Evolutionary conservation across 2,888 invertebrate genomes (phyloP).

Genomic region (Macroteleia sp.): DNA sequence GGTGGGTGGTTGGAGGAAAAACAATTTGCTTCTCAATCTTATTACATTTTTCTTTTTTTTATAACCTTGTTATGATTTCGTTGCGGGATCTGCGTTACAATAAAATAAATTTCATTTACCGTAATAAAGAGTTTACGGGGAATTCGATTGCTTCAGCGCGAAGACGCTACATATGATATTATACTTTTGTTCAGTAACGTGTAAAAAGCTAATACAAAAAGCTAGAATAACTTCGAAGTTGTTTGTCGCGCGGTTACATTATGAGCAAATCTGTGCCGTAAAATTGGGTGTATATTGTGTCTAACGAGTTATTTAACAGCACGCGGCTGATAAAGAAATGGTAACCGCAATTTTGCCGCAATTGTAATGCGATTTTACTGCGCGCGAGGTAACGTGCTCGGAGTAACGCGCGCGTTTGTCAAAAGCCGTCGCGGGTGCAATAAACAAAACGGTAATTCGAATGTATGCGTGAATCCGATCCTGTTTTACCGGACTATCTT

Average conservation of each 20-base stretch:
- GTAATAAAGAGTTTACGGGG: too few relatives aligned
- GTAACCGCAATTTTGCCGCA: conserved; percentile 7
- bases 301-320: conserved; percentile 4
- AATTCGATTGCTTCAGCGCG: too few relatives aligned
- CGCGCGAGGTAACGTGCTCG: too few relatives aligned
- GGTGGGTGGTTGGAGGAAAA: too few relatives aligned
- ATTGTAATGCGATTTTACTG: conserved; percentile 9
- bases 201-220: too few relatives aligned
- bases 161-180: too few relatives aligned
- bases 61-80: too few relatives aligned
- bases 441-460: conserved; percentile 38
- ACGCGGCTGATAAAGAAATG: conserved; percentile 1
- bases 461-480: conserved; percentile 44
- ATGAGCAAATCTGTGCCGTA: conserved; percentile 6
- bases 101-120: too few relatives aligned
- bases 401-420: conserved; percentile 31
- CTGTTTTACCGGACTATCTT: conserved; percentile 64
- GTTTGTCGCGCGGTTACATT: conserved; percentile 12
- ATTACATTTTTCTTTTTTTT: too few relatives aligned
- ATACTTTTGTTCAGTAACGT: too few relatives aligned
- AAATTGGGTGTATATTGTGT: conserved; percentile 26
- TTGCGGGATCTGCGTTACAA: too few relatives aligned
- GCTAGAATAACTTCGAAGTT: neutral
- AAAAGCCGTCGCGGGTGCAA: conserved; percentile 5
- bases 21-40: too few relatives aligned